Evolutionary conservation across 2,113 vertebrate genomes (phyloP).

Genomic region (Sarotherodon lohbergeri): DNA sequence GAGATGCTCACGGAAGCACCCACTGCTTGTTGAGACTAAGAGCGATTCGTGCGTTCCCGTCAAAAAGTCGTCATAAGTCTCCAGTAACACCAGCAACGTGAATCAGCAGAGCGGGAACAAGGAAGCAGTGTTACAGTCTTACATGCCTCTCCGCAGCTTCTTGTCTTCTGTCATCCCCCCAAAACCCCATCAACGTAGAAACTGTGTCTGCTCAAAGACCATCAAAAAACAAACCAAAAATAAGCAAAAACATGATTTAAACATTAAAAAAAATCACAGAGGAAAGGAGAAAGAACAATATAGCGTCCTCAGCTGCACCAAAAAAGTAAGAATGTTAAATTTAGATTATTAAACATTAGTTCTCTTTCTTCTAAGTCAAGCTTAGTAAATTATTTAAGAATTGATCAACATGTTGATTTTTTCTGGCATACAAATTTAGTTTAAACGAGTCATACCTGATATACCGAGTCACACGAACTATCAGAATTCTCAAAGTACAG

Average conservation of each 20-base stretch:
- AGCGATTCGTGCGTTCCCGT: background rate
- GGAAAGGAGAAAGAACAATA: background rate
- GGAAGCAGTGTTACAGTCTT: background rate
- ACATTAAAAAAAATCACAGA: background rate
- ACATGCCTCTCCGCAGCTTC: background rate
- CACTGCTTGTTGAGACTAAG: background rate
- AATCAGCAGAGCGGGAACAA: background rate
- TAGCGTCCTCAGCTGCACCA: background rate
- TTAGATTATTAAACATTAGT: background rate
- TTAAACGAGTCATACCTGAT: background rate
- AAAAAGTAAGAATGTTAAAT: background rate
- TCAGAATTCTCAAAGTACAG: background rate
- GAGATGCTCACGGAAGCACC: no score
- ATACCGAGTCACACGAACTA: background rate
- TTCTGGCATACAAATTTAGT: background rate
- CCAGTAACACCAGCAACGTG: background rate
- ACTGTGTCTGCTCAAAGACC: fast-evolving
- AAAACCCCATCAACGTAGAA: background rate
- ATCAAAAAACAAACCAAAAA: background rate
- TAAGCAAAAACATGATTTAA: background rate
- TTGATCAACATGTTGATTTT: background rate
- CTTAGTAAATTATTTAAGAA: background rate
- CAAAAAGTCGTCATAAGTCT: background rate
- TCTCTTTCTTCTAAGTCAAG: background rate
- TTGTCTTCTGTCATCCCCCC: background rate